phyloP scores from a whole-genome alignment of 2,888 invertebrate species.

The Cheilosia variabilis region DNA sequence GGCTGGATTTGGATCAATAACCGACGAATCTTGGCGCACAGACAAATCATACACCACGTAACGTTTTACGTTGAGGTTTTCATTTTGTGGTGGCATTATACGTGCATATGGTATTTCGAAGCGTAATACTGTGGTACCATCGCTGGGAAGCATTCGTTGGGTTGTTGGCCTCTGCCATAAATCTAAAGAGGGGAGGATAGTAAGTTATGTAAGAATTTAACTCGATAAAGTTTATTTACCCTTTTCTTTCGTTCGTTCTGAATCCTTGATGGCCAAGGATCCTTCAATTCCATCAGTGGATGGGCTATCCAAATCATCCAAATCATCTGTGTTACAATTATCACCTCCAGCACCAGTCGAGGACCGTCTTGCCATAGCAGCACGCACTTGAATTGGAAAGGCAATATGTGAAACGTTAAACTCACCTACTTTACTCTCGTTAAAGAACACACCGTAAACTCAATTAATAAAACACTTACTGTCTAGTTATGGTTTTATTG shows the following conservation, averaged over 20 bases:
- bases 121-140: slow-evolving; percentile 79
- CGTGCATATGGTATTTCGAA: slow-evolving; percentile 89
- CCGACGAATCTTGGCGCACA: slow-evolving; percentile 86
- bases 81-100: slow-evolving; percentile 86
- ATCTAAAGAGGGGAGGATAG: slow-evolving; percentile 76
- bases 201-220: slow-evolving; percentile 39
- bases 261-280: slow-evolving; percentile 79
- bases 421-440: slow-evolving; percentile 5
- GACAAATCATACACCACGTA: slow-evolving; percentile 89
- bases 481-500: slow-evolving; percentile 43
- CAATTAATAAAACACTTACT: slow-evolving; percentile 50
- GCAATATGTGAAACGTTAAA: slow-evolving; percentile 3
- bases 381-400: slow-evolving; percentile 79
- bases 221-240: slow-evolving; percentile 73
- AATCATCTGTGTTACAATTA: slow-evolving; percentile 75
- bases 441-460: background rate
- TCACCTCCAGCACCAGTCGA: slow-evolving; percentile 78
- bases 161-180: slow-evolving; percentile 81
- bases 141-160: slow-evolving; percentile 77
- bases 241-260: slow-evolving; percentile 77
- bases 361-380: slow-evolving; percentile 82
- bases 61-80: slow-evolving; percentile 85
- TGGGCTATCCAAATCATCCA: slow-evolving; percentile 82
- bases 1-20: slow-evolving; percentile 86
- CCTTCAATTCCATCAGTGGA: slow-evolving; percentile 80